These are phyloP conservation scores for Aurelia aurita complex sp. Pacific DNA, from an alignment of 30 jellyfish, hydroid and myxozoan genomes.

Conservation along the genomic window DNA sequence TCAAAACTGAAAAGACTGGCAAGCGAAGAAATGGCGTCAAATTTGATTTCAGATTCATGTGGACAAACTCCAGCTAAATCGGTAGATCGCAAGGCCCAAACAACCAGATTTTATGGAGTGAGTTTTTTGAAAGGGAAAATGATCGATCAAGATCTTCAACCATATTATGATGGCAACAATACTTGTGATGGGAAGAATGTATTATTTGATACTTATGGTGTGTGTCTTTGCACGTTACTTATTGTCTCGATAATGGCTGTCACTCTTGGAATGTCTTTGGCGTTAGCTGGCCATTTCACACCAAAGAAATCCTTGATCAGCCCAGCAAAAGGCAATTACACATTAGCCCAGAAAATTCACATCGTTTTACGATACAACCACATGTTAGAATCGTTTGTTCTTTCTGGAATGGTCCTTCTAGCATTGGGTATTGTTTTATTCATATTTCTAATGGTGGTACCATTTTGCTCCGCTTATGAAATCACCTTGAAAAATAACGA, in stretches of 20 bases:
- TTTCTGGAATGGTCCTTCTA: slow-evolving; percentile 65
- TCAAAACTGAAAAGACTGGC: no score
- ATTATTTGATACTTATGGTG: slow-evolving; percentile 31
- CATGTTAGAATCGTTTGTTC: slow-evolving; percentile 61
- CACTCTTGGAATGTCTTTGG: slow-evolving; percentile 56
- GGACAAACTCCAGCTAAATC: slow-evolving; percentile 65
- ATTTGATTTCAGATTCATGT: slow-evolving; percentile 47
- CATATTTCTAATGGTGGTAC: slow-evolving; percentile 28
- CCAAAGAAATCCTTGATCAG: slow-evolving; percentile 36
- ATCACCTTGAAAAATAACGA: slow-evolving; percentile 25
- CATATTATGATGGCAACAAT: slow-evolving; percentile 5
- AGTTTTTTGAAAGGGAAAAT: slow-evolving; percentile 63
- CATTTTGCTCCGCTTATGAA: slow-evolving; percentile 58
- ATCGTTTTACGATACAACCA: slow-evolving; percentile 31
- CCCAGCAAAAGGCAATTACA: neutral
- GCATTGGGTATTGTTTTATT: slow-evolving; percentile 60
- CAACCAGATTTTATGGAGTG: slow-evolving; percentile 76
- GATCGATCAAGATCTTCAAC: slow-evolving; percentile 15
- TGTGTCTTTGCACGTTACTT: slow-evolving; percentile 29
- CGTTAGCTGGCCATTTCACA: slow-evolving; percentile 76
- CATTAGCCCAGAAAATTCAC: slow-evolving; percentile 20
- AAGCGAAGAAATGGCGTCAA: no score
- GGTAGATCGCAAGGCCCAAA: slow-evolving; percentile 48
- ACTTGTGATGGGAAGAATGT: slow-evolving; percentile 6
- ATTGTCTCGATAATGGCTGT: slow-evolving; percentile 34